Base-by-base conservation (phyloP, 2,888 invertebrate species). In the Cosmia pyralina region DNA sequence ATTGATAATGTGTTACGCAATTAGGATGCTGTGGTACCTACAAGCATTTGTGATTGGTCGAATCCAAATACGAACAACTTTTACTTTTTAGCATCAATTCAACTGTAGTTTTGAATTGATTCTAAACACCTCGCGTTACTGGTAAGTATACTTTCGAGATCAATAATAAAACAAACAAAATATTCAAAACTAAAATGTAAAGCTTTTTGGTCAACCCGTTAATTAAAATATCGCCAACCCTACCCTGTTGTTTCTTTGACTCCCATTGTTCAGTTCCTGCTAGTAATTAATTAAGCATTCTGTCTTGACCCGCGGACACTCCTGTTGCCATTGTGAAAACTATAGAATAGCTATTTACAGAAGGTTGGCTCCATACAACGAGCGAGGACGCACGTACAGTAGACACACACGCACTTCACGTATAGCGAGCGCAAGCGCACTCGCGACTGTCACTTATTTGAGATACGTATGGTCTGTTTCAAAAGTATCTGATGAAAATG, bases 281-380 rank as follows among this genome's bases (percentile, higher is more conserved):
- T 81, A 81, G 44, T 62, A 75, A 85, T 85, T 85, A 84, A 83
- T 83, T 84, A 84, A 70, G 73, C 75, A 85, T 85, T 85, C 85
- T 41, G 67, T 74, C 60, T 81, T 81, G 82, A 82, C 82, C 85
- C 60, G 75, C 48, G 72, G 70, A 62, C 75, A 69, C 52, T 57
- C n/a, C 57, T 63, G 78, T 66, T 69, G 68, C 64, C 63, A 78
- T 84, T 81, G 72, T 79, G 71, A 73, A 69, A 48, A 34, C 75
- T 69, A 75, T 34, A 7, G 13, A 69, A 22, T 34, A 55, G 10
- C 44, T 15, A 13, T 2, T 0, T 28, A 22, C 52, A 59, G 58
- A 75, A 73, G 58, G 58, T 17, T 0, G 5, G 3, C 44, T 41
- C 0, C 13, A 1, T n/a, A 28, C 19, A 38, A 55, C 41, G 11